Evolutionary conservation across 2,113 vertebrate genomes (phyloP).

Genomic region (Thamnaconus septentrionalis): DNA sequence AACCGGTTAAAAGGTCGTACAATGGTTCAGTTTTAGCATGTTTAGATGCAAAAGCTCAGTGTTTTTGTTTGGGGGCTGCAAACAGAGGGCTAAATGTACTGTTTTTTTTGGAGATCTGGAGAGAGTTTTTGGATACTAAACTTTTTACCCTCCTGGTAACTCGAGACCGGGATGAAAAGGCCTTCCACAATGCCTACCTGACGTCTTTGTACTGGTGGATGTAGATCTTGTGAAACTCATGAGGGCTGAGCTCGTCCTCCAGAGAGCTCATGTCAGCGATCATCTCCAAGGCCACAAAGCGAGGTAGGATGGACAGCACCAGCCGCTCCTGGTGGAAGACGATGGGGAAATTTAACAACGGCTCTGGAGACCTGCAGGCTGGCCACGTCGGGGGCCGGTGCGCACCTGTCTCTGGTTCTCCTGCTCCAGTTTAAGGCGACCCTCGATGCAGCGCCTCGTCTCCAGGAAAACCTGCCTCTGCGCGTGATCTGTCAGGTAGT

Average conservation of each 20-base stretch:
- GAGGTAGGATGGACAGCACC: constrained; percentile 76
- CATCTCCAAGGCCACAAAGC: constrained; percentile 81
- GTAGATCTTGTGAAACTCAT: constrained; percentile 79
- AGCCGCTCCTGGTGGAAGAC: constrained; percentile 67
- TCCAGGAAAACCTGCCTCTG: constrained; percentile 96
- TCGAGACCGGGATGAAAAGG: no score
- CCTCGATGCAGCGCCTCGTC: constrained; percentile 91
- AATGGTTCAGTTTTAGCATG: no score
- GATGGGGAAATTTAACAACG: background rate
- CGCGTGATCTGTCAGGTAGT: constrained; percentile 91
- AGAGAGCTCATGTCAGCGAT: constrained; percentile 73
- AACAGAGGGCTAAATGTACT: no score
- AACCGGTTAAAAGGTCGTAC: no score
- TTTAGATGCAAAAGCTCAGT: no score
- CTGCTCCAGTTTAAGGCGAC: constrained; percentile 88
- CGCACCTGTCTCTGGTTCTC: constrained; percentile 95
- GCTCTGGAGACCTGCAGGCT: no score
- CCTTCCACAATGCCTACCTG: constrained; percentile 55
- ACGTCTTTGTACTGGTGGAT: constrained; percentile 79
- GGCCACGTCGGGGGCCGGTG: no score
- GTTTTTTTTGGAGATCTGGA: no score
- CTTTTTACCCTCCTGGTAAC: no score
- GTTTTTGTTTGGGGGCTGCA: no score
- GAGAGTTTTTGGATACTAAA: no score
- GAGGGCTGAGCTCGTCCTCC: constrained; percentile 69